Evolutionary conservation across 2,888 invertebrate genomes (phyloP), one percentile per base, ranked within the genome.

Genomic region (Trissoscelio sp.): DNA sequence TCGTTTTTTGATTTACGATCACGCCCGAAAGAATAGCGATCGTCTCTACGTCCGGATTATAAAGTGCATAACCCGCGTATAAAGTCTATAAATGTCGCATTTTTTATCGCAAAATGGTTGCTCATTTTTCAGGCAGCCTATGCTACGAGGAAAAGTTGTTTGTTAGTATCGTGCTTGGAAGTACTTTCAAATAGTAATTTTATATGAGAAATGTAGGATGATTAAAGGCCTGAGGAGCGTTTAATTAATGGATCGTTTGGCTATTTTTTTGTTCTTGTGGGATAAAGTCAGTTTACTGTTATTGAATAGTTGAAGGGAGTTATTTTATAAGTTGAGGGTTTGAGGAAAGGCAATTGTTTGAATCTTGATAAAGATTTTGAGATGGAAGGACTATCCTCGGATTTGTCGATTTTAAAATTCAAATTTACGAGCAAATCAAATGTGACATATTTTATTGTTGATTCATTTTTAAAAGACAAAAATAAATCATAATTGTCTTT

Each of bases 1-100:
- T 78, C 69, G 64, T 72, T 83, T 74, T 73, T 79, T 83, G 83
- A 83, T 83, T 83, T 83, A 82, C 74, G 83, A 78, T 83, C 81
- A 72, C 79, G 75, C 79, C 78, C 79, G 75, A 81, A 79, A 79
- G 75, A 82, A 80, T 77, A 77, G 75, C 72, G 79, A 73, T 66
- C 78, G 72, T 72, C 82, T 72, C 62, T 60, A 75, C 72, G 77
- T 64, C 67, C 69, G 80, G 75, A 78, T 78, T 81, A 78, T 81
- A 81, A 72, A 81, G 51, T 77, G 62, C 72, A 80, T 73, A 73
- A 74, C 78, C 78, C 62, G 78, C 73, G 67, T 78, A 78, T 74
- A 73, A 81, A 78, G 42, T 69, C 78, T 78, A 69, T 81, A 78
- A 81, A 81, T 69, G 73, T 62, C 78, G 73, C 28, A 57, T 39